Evolutionary conservation across 2,113 vertebrate genomes (phyloP), one percentile per base, ranked within the genome.

Genomic region (Psilopogon haemacephalus): DNA sequence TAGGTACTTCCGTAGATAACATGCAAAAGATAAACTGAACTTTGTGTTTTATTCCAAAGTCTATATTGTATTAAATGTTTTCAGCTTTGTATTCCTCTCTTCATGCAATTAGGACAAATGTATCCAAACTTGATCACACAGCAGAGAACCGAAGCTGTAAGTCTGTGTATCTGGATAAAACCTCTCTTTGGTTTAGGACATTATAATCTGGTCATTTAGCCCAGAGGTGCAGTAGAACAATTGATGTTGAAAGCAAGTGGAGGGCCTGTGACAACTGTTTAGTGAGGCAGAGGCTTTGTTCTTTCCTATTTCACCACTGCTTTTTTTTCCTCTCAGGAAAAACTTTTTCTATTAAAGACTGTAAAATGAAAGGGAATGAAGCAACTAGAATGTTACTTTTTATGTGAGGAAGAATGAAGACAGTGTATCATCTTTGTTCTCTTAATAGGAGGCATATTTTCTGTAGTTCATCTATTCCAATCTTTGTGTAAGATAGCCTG

Each of bases 361-460:
- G 12, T 40, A 81, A 81, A 81, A 65, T 55, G 63, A 74, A 83
- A 68, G 7, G 1, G 9, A 63, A 44, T 15, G 33, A 83, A 79
- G 26, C 58, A 75, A 80, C 12, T 64, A 26, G 35, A 76, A 84
- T 82, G 63, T 8, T 85, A 35, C 55, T 82, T 84, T 56, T 75
- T 73, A 35, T 78, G 7, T 48, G 76, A 92, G 62, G 64, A 86
- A 72, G n/a, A 83, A 69, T 55, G 26, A 94, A 59, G 33, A 16
- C 8, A 56, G 38, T 74, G 26, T 81, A 44, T 89, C 13, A 56
- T 81, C 74, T 76, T 80, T 87, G 65, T 89, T 89, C 93, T 89
- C 50, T 77, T 95, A 93, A 80, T 52, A 78, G 58, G 68, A 88
- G 28, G 21, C 75, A 5, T 80, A 44, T 94, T 95, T 94, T 86